Base-by-base conservation (phyloP, 2,113 vertebrate genomes). In the Rhinoderma darwinii region DNA sequence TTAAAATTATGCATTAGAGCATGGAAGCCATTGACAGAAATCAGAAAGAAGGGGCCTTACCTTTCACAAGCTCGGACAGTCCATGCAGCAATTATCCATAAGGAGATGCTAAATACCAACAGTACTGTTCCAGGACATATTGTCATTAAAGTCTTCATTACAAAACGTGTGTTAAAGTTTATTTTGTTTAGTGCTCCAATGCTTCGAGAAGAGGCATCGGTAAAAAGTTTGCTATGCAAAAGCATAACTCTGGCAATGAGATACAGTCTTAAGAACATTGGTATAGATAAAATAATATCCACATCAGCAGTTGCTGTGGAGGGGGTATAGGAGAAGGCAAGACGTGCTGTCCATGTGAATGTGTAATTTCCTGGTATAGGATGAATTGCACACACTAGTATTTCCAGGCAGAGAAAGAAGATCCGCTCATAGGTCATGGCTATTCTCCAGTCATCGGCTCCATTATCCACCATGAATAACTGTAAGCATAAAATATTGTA, bases 391-490 rank as follows among this genome's bases (percentile, higher is more conserved):
- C 98, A 99, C 90, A 99, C 96, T 88, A 99, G 94, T 94, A 99
- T 98, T 96, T 99, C 98, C 95, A 99, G 94, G 94, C 97, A 98
- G 93, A 99, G 97, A 95, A 98, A 98, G 94, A 99, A 99, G 94
- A 99, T 99, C 93, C 97, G 96, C 92, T 99, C 97, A 56, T 98
- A 98, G 89, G 98, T 99, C 98, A 99, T 99, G 96, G 97, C 97
- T 97, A 99, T 99, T 95, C 98, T 97, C 98, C 98, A 99, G 95
- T 99, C 98, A 92, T 99, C 98, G 54, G 98, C 98, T 89, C 96
- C 98, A 85, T 99, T 99, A 97, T 99, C 98, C 96, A 99, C 97
- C 98, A 99, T 99, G 93, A 99, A 99, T 90, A 99, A 95, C 98
- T 99, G 96, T 89, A 93, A 94, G 93, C 90, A 92, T 90, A 93